Evolutionary conservation across 2,888 invertebrate genomes (phyloP).

Genomic region (Pilophorus perplexus): DNA sequence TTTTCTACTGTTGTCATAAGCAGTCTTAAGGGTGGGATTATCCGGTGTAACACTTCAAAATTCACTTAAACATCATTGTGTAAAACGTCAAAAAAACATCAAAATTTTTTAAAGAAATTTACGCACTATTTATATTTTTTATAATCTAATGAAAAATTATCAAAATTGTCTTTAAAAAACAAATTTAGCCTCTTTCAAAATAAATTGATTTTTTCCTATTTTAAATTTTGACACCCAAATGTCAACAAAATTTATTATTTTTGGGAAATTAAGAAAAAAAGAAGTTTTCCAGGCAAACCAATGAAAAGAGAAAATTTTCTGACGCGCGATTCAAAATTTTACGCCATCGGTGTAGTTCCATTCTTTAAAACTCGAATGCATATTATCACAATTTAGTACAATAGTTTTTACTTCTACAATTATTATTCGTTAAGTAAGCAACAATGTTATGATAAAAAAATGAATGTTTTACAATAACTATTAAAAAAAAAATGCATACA

Average conservation of each 20-base stretch:
- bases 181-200: not conserved
- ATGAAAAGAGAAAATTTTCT: constrained; percentile 26
- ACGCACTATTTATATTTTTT: too few relatives aligned
- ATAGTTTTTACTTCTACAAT: constrained; percentile 46
- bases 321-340: constrained; percentile 19
- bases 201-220: too few relatives aligned
- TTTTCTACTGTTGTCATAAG: constrained; percentile 33
- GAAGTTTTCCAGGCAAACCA: constrained; percentile 20
- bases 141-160: too few relatives aligned
- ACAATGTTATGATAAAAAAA: constrained; percentile 43
- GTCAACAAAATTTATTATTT: constrained; percentile 12
- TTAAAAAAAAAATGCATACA: constrained; percentile 35
- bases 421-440: constrained; percentile 46
- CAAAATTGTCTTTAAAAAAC: too few relatives aligned
- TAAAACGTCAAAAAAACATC: constrained; percentile 5
- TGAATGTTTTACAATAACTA: constrained; percentile 46
- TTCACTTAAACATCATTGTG: not conserved
- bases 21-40: constrained; percentile 39
- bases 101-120: too few relatives aligned
- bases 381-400: constrained; percentile 44
- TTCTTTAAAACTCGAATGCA: constrained; percentile 30
- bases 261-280: not conserved
- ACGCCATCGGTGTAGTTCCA: constrained; percentile 39
- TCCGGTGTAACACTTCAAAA: constrained; percentile 16
- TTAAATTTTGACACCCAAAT: not conserved